Base-by-base conservation (phyloP, 2,797 vertebrate species). In the Gymnothorax javanicus region DNA sequence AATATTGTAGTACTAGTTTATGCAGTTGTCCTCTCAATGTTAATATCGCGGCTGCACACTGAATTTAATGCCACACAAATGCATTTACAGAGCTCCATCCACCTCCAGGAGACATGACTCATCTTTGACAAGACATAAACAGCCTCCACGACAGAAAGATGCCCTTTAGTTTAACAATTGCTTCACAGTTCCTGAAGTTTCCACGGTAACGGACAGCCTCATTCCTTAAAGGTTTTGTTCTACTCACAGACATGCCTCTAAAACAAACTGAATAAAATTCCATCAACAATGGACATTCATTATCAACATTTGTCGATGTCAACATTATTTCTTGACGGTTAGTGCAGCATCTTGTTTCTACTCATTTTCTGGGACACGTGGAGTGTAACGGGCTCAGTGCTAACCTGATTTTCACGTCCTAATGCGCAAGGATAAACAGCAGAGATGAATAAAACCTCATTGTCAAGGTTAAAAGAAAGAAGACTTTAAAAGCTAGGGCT, bases 331-430 rank as follows among this genome's bases (percentile, higher is more conserved):
- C 90, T 73, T 86, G 23, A 57, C 50, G 20, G 75, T 43, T 71
- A 82, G 54, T 62, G 27, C 52, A 59, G 52, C 20, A 58, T 73
- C 58, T 62, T 25, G 13, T 25, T 54, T 73, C 25, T 5, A 2
- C 52, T 73, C 15, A 7, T n/a, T 27, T 75, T 75, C 50, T 75
- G 43, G 52, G 52, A 90, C 86, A 88, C 84, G 90, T 23, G 23
- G 91, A 93, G 75, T 88, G 93, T 91, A 91, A 91, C 90, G 89
- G 87, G 87, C 84, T 91, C 90, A 86, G 88, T 93, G 93, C 62
- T 6, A 88, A 92, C 91, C 89, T 91, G 85, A 88, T 86, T 84
- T 59, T 89, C 82, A 82, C 87, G 89, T 69, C 84, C 88, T 89
- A 88, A 86, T 90, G 86, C 89, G 89, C 82, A 90, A 25, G 52